Evolutionary conservation across 2,113 vertebrate species (phyloP).

Genomic region (Perognathus longimembris): DNA sequence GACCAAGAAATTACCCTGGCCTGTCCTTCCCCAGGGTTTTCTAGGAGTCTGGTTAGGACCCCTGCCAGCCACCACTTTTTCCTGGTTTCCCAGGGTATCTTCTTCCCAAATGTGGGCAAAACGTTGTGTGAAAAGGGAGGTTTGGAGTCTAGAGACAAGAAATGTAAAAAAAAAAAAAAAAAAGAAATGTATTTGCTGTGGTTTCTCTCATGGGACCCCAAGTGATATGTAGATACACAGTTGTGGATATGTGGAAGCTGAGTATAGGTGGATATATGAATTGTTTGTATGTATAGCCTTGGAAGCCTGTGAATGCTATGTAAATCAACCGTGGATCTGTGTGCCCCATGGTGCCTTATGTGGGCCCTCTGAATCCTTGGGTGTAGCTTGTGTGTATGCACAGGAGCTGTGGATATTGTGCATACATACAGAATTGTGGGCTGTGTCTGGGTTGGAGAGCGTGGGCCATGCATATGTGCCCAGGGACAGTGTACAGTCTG

Average conservation of each 20-base stretch:
- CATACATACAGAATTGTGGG: neutral
- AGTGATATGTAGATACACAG: neutral
- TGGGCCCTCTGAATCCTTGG: neutral
- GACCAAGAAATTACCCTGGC: neutral
- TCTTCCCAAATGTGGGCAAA: conserved; percentile 34
- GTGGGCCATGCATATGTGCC: neutral
- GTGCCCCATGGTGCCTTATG: neutral
- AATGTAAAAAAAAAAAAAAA: too few relatives aligned
- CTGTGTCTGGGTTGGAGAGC: neutral
- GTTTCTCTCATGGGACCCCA: neutral
- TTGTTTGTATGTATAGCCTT: neutral
- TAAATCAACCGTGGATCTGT: neutral
- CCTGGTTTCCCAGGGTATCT: neutral
- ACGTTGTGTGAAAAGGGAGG: neutral
- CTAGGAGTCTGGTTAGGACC: neutral
- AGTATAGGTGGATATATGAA: neutral
- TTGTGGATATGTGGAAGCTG: neutral
- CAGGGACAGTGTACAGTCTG: neutral
- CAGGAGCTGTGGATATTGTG: neutral
- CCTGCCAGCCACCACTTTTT: neutral
- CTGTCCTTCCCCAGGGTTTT: neutral
- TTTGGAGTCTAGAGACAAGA: conserved; percentile 11
- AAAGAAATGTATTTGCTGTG: neutral
- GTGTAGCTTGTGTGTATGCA: neutral
- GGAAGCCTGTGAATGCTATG: neutral